A percentile compares a stretch with the other conserved stretches of the same genome.
Conservation (phyloP, 2,113 vertebrate genomes). For the Odocoileus virginianus region DNA sequence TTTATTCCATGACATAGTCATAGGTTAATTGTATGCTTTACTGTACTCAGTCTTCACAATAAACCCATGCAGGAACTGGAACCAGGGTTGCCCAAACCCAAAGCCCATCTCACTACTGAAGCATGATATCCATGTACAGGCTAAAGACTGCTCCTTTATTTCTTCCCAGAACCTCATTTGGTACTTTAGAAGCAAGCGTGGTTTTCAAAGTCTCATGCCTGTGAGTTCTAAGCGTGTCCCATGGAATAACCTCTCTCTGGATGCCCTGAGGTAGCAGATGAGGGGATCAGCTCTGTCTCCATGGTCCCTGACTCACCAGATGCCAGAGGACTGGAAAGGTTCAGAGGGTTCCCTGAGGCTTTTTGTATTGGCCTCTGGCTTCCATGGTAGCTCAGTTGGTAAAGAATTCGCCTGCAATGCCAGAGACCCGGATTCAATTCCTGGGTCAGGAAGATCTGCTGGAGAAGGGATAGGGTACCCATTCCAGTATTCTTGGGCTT, state of each 20-base stretch:
- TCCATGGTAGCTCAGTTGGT: background rate
- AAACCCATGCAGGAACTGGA: background rate
- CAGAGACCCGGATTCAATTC: fast-evolving
- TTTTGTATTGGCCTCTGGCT: background rate
- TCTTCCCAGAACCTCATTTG: background rate
- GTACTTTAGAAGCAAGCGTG: background rate
- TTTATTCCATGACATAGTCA: background rate
- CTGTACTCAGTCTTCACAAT: background rate
- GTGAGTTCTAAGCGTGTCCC: background rate
- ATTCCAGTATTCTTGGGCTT: background rate
- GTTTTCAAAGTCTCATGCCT: background rate
- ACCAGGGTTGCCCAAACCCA: background rate
- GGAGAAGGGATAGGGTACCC: background rate
- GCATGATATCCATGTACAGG: no score
- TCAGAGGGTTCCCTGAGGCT: background rate
- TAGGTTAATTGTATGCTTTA: background rate
- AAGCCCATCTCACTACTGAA: background rate
- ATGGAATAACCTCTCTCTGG: background rate
- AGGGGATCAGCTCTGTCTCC: no score
- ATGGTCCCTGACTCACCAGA: background rate
- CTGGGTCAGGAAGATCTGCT: background rate
- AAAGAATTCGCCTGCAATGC: background rate
- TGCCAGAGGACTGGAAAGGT: background rate
- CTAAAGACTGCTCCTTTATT: background rate
- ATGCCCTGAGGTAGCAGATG: background rate